These are phyloP conservation scores for Spodoptera frugiperda DNA, from an alignment of 1,140 invertebrate genomes.

Conservation along the genomic window DNA sequence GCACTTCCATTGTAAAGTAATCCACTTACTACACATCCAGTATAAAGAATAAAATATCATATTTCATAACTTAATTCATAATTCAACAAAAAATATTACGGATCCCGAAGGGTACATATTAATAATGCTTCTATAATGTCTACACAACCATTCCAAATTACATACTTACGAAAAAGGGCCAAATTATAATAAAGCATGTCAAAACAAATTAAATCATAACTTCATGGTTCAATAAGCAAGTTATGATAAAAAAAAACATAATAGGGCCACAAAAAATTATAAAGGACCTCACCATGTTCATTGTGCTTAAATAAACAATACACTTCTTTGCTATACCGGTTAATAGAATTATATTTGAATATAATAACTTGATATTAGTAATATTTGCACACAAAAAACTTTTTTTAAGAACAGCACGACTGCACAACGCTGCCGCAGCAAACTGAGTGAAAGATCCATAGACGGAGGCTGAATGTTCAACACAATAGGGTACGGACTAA, in stretches of 20 bases:
- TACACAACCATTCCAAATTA: conserved; percentile 41
- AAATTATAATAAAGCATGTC: conserved; percentile 77
- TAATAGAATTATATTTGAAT: conserved; percentile 67
- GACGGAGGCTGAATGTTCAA: conserved; percentile 61
- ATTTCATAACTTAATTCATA: conserved; percentile 59
- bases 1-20: conserved; percentile 42
- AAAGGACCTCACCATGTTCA: conserved; percentile 81
- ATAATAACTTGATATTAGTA: conserved; percentile 60
- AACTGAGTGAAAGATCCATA: conserved; percentile 72
- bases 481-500: conserved; percentile 74
- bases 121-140: conserved; percentile 20
- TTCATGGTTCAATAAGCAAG: conserved; percentile 76
- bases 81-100: neutral
- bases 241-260: conserved; percentile 65
- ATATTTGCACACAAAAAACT: conserved; percentile 59
- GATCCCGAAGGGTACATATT: neutral
- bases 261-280: conserved; percentile 61
- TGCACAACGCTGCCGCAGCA: conserved; percentile 69
- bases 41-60: conserved; percentile 58
- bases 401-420: conserved; percentile 71
- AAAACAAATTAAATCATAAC: conserved; percentile 84
- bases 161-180: conserved; percentile 56
- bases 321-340: conserved; percentile 59
- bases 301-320: conserved; percentile 79
- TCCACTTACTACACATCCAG: conserved; percentile 38